Evolutionary conservation across 1,140 invertebrate genomes (phyloP), one percentile per base, ranked within the genome.

Genomic region (Pentalonia nigronervosa): DNA sequence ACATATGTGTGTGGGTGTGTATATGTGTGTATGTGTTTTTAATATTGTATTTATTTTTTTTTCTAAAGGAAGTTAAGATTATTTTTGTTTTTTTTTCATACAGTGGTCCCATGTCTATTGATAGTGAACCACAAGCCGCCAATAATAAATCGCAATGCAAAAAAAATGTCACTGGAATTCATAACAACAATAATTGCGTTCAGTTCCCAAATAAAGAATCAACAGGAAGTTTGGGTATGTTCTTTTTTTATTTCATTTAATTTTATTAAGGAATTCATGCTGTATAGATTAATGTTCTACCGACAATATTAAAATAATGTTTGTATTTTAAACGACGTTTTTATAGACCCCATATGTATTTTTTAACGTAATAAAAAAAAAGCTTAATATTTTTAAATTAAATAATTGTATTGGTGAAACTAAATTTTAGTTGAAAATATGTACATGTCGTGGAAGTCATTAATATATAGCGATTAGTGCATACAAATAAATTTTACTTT

Each of bases 71-170:
- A 93, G 81, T 93, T 36, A 50, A 53, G 7, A 84, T 93, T 83
- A 84, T 86, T 92, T 48, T 92, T 81, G 34, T 48, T 41, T 81
- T 83, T 93, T 93, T 93, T 93, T 93, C 14, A n/a, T 76, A 41
- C 76, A 93, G 91, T 41, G 91, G 91, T 25, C 30, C 91, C 7
- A 93, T 93, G 91, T 48, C 91, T 84, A 84, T 93, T 84, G 91
- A 93, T 50, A 47, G 81, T 67, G 91, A 93, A 50, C 60, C 91
- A 53, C 91, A 93, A 86, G 76, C 91, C 76, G 76, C 91, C 48
- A 93, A 93, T 86, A 93, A 93, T 93, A 93, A 93, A 93, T 53
- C 50, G 91, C 91, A 86, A 56, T 93, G 91, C 48, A 93, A 93
- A 93, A 93, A 93, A 93, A 93, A 45, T 56, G 48, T 93, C 81